Conservation (phyloP, 2,888 invertebrate species). For the Agonopterix subpropinquella region DNA sequence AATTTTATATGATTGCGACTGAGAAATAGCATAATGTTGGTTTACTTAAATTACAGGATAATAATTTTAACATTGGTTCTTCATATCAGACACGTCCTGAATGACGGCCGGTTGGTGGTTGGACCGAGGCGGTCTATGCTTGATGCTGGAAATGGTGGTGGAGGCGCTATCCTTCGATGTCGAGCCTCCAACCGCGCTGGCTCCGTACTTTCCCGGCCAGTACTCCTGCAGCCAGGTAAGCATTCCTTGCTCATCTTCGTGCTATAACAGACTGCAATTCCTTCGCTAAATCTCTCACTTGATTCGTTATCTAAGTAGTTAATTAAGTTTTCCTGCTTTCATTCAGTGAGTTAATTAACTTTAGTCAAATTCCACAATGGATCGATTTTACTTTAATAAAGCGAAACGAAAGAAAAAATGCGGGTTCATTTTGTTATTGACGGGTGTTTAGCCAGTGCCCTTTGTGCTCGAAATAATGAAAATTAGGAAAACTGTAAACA, state of each 20-base stretch:
- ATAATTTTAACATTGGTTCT: background rate
- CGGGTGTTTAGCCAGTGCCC: background rate
- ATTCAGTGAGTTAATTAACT: too few species aligned
- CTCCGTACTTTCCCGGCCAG: constrained; percentile 55
- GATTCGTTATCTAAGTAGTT: background rate
- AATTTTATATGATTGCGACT: too few species aligned
- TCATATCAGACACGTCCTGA: constrained; percentile 48
- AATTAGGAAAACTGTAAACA: constrained; percentile 45
- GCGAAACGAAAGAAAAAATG: background rate
- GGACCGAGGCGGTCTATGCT: constrained; percentile 58
- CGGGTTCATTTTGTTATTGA: constrained; percentile 1
- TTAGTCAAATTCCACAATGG: too few species aligned
- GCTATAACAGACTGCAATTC: too few species aligned
- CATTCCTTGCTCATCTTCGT: background rate
- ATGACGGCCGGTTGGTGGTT: constrained; percentile 56
- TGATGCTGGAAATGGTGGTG: constrained; percentile 54
- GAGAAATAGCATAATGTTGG: too few species aligned
- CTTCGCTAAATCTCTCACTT: background rate
- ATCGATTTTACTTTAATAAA: background rate
- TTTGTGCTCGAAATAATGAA: constrained; percentile 19
- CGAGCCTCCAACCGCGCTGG: constrained; percentile 60
- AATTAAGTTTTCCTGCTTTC: background rate
- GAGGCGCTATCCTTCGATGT: constrained; percentile 52
- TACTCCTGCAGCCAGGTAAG: constrained; percentile 61
- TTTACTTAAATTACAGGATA: too few species aligned